Base-by-base conservation (phyloP, 1,140 invertebrate species). In the Ceratoteleas bidentatus region DNA sequence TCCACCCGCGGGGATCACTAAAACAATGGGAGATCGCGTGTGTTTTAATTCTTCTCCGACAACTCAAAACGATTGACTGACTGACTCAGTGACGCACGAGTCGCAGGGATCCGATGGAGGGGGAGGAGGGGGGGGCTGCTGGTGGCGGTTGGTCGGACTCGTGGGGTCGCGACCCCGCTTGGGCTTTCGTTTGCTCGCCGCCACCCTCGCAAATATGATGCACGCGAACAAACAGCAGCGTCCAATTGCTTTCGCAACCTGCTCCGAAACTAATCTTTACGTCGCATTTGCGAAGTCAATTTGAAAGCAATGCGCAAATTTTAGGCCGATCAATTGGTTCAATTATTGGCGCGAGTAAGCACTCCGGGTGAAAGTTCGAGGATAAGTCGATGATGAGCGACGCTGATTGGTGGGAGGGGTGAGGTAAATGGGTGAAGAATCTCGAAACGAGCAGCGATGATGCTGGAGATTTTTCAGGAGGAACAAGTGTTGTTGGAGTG, bases 51-150 rank as follows among this genome's bases (percentile, higher is more conserved):
- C 75, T 73, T 60, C 72, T 85, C 76, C 85, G 75, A 36, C 85
- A 73, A 70, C 58, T 84, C 79, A 24, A 87, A 83, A 87, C 86
- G 84, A 87, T 87, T 87, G 86, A 89, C 86, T 88, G 85, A 87
- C 85, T 86, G 85, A 85, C 86, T 87, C 38, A 74, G 49, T 60
- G 13, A 68, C 52, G 69, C 70, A 74, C 33, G 24, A 36, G 4
- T 24, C 24, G 24, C 24, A 24, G 24, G 4, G 24, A 24, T 24
- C 24, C 1, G 24, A 4, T 24, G 24, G 4, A 4, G 24, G 24
- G 24, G 24, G 24, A 24, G 24, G 24, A 4, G 24, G 24, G 4
- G 4, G 1, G 24, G 24, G n/a, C n/a, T n/a, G n/a, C n/a, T n/a
- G n/a, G 24, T 24, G 24, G 24, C 24, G 24, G 24, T 24, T 24